phyloP scores from a whole-genome alignment of 1,140 invertebrate genomes.

The Sycophila sp. region DNA sequence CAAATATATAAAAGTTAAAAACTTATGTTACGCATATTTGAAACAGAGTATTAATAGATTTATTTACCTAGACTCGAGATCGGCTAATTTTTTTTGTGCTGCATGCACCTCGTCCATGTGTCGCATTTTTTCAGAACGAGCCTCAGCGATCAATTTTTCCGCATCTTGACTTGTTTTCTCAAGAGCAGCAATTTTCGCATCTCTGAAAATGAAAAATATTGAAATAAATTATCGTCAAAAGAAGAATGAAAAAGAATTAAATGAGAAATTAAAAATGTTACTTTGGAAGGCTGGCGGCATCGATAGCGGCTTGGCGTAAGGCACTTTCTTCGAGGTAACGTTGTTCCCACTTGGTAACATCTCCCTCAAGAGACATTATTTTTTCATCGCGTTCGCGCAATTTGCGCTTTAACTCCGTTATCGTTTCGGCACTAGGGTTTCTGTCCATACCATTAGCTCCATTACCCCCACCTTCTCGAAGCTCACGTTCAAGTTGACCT shows the following conservation, averaged over 20 bases:
- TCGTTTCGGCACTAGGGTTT: slow-evolving; percentile 66
- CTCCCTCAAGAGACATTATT: slow-evolving; percentile 83
- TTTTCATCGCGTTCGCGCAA: slow-evolving; percentile 82
- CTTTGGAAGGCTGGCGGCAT: slow-evolving; percentile 87
- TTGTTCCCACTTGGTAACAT: slow-evolving; percentile 89
- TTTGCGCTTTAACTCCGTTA: slow-evolving; percentile 74
- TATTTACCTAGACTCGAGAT: slow-evolving; percentile 80
- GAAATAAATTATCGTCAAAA: slow-evolving; percentile 11
- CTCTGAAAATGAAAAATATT: slow-evolving; percentile 65
- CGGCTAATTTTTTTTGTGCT: slow-evolving; percentile 84
- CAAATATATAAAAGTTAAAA: slow-evolving; percentile 34
- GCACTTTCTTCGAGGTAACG: slow-evolving; percentile 87
- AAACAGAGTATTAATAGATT: neutral
- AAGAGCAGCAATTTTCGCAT: slow-evolving; percentile 86
- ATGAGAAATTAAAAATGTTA: slow-evolving; percentile 56
- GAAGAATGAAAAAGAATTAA: neutral
- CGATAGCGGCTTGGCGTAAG: slow-evolving; percentile 83
- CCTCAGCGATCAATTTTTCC: slow-evolving; percentile 88
- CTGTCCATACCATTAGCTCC: slow-evolving; percentile 52
- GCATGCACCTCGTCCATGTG: slow-evolving; percentile 89
- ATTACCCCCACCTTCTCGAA: slow-evolving; percentile 73
- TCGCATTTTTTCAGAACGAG: slow-evolving; percentile 84
- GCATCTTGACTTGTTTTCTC: slow-evolving; percentile 87
- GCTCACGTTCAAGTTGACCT: slow-evolving; percentile 82
- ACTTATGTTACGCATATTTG: neutral